phyloP scores from a whole-genome alignment of 2,888 invertebrate genomes.

The Caenorhabditis imperialis region DNA sequence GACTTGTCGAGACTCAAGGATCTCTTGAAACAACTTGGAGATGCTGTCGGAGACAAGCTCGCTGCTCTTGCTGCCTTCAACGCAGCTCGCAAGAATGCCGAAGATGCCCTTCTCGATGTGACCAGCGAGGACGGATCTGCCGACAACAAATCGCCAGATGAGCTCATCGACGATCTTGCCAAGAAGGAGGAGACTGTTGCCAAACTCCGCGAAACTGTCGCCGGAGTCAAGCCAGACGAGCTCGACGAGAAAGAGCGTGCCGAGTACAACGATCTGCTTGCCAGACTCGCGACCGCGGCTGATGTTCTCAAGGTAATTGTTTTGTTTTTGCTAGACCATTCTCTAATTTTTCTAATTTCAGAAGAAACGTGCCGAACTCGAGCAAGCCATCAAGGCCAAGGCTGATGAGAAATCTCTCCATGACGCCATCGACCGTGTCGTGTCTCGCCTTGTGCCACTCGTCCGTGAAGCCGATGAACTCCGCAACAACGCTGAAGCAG shows the following conservation, averaged over 20 bases:
- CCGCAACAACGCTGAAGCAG: slow-evolving; percentile 58
- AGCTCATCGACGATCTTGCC: slow-evolving; percentile 51
- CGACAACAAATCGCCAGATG: slow-evolving; percentile 43
- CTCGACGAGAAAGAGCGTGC: slow-evolving; percentile 56
- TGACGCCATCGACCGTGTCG: slow-evolving; percentile 36
- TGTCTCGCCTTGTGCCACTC: slow-evolving; percentile 54
- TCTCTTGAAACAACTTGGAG: slow-evolving; percentile 57
- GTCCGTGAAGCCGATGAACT: slow-evolving; percentile 58
- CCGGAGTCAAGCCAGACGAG: slow-evolving; percentile 40
- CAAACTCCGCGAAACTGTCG: slow-evolving; percentile 46
- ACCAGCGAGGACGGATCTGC: slow-evolving; percentile 33
- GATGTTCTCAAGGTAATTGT: slow-evolving; percentile 54
- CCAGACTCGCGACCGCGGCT: slow-evolving; percentile 56
- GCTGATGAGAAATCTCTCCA: slow-evolving; percentile 33
- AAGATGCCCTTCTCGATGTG: slow-evolving; percentile 57
- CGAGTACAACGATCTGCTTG: slow-evolving; percentile 55
- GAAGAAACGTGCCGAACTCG: slow-evolving; percentile 41
- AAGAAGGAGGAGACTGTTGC: slow-evolving; percentile 46
- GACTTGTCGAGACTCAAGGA: slow-evolving; percentile 64
- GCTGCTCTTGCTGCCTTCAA: slow-evolving; percentile 66
- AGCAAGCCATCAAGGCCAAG: slow-evolving; percentile 34
- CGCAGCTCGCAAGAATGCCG: slow-evolving; percentile 62
- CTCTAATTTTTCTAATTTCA: slow-evolving; percentile 23
- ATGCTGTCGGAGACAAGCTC: slow-evolving; percentile 63
- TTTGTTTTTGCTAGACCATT: background rate